phyloP scores from a whole-genome alignment of 2,888 invertebrate genomes.

The Linnaemya tessellans region DNA sequence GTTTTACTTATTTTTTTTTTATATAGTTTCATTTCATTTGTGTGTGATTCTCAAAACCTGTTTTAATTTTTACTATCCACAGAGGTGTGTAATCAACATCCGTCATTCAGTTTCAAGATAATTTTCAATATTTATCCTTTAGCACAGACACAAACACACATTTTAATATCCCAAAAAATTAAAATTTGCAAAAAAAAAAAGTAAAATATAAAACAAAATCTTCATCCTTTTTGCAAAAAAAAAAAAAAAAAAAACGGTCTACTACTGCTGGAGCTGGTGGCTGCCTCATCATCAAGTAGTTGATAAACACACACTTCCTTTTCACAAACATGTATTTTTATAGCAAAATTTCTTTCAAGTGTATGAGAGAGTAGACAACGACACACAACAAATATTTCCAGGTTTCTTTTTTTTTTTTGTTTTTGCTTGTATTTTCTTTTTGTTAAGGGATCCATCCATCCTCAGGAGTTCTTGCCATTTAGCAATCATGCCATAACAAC shows the following conservation, averaged over 20 bases:
- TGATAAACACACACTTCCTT: conserved; percentile 72
- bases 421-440: too few relatives aligned
- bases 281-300: conserved; percentile 33
- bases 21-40: neutral
- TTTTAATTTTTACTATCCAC: conserved; percentile 56
- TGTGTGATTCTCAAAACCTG: conserved; percentile 52
- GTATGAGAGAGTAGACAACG: neutral
- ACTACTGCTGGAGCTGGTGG: conserved; percentile 25
- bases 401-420: conserved; percentile 28
- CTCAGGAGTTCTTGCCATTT: conserved; percentile 53
- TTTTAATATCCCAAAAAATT: conserved; percentile 34
- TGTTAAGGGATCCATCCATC: conserved; percentile 58
- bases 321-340: conserved; percentile 69
- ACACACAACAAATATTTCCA: conserved; percentile 8
- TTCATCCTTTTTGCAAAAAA: conserved; percentile 62
- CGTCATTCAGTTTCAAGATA: conserved; percentile 73
- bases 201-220: conserved; percentile 49
- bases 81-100: conserved; percentile 77
- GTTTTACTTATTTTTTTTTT: neutral
- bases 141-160: conserved; percentile 29
- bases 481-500: conserved; percentile 5
- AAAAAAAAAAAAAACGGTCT: conserved; percentile 66
- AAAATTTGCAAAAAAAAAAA: conserved; percentile 3
- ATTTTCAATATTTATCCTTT: conserved; percentile 65
- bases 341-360: conserved; percentile 31